These are phyloP conservation scores for Sylvia atricapilla DNA, from an alignment of 2,113 vertebrate species.

Conservation along the genomic window DNA sequence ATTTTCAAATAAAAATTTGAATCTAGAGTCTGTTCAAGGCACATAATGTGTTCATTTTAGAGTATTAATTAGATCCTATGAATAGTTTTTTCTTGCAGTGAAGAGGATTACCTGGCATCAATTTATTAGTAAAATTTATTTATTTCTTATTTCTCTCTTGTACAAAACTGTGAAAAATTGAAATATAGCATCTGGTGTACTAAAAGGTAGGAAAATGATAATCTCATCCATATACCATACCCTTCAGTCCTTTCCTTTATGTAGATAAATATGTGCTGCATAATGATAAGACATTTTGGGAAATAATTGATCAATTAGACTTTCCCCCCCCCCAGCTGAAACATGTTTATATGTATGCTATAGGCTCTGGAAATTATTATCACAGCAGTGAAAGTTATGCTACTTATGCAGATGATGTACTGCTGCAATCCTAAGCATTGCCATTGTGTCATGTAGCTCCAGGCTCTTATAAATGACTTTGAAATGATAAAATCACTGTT, in stretches of 20 bases:
- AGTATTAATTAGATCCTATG: background rate
- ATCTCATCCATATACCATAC: background rate
- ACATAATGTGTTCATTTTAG: background rate
- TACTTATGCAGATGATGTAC: conserved; percentile 23
- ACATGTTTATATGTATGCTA: background rate
- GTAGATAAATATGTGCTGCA: background rate
- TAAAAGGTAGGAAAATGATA: background rate
- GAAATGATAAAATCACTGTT: conserved; percentile 58
- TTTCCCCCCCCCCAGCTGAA: background rate
- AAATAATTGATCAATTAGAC: conserved; percentile 32
- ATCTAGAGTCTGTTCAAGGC: background rate
- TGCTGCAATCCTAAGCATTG: background rate
- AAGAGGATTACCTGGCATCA: background rate
- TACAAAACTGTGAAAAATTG: background rate
- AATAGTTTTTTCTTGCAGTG: background rate
- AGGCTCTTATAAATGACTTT: conserved; percentile 43
- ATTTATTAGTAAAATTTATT: background rate
- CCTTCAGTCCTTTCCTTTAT: background rate
- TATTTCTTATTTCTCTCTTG: background rate
- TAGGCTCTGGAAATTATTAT: background rate
- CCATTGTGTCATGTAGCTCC: conserved; percentile 25
- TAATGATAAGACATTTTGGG: background rate
- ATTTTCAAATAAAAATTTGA: background rate
- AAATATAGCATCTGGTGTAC: background rate
- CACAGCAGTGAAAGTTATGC: conserved; percentile 29